A percentile compares a stretch with the other conserved stretches of the same genome.
These are phyloP conservation scores for Perccottus glenii DNA, from an alignment of 2,113 vertebrate genomes.

Conservation along the genomic window DNA sequence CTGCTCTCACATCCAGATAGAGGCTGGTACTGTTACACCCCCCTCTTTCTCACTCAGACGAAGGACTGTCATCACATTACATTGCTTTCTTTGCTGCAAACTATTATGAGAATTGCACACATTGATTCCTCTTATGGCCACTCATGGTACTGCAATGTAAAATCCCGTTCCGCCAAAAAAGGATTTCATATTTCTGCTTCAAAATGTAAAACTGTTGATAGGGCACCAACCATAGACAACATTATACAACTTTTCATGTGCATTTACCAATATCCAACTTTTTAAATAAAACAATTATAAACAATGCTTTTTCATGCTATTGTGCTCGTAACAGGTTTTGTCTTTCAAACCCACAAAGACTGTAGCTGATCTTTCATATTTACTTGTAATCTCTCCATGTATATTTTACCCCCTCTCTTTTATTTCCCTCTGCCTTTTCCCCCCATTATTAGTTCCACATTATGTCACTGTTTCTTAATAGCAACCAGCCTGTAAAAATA, in stretches of 20 bases:
- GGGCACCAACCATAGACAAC: too few relatives aligned
- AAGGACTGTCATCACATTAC: constrained; percentile 67
- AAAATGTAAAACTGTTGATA: too few relatives aligned
- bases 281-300: too few relatives aligned
- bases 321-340: too few relatives aligned
- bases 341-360: too few relatives aligned
- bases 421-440: constrained; percentile 9
- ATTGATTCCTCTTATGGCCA: constrained; percentile 4
- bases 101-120: background rate
- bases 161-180: background rate
- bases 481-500: constrained; percentile 75
- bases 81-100: constrained; percentile 47
- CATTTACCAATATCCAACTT: too few relatives aligned
- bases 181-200: too few relatives aligned
- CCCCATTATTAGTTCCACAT: constrained; percentile 47
- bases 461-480: constrained; percentile 59
- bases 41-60: constrained; percentile 49
- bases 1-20: constrained; percentile 60
- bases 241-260: too few relatives aligned
- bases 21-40: constrained; percentile 66
- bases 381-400: constrained; percentile 19
- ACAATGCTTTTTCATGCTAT: too few relatives aligned
- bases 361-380: too few relatives aligned
- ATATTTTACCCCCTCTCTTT: constrained; percentile 9
- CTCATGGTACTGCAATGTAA: background rate